phyloP scores from a whole-genome alignment of 2,888 invertebrate species.

The Gasteruption jaculator region DNA sequence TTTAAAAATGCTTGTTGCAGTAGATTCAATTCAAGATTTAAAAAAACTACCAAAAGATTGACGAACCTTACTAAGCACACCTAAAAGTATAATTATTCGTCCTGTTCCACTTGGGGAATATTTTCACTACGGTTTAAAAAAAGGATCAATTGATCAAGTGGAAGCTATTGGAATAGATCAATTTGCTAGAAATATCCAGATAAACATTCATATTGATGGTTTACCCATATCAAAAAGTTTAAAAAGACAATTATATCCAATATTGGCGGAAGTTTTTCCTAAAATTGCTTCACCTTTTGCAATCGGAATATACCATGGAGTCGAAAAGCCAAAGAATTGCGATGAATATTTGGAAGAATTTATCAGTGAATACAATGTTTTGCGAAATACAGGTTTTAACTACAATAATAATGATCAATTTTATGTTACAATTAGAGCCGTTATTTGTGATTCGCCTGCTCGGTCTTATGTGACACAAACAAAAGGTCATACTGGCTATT shows the following conservation, averaged over 20 bases:
- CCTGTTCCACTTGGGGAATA: too few species aligned
- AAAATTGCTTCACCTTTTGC: slow-evolving; percentile 15
- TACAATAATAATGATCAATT: background rate
- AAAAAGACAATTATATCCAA: slow-evolving; percentile 23
- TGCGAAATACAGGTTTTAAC: slow-evolving; percentile 9
- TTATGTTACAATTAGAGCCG: slow-evolving; percentile 15
- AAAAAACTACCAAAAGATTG: too few species aligned
- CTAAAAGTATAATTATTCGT: too few species aligned
- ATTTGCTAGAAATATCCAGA: background rate
- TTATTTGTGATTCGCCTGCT: slow-evolving; percentile 34
- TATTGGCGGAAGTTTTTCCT: slow-evolving; percentile 17
- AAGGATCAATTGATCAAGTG: too few species aligned
- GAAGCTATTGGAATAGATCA: too few species aligned
- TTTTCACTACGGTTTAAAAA: too few species aligned
- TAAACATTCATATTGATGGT: slow-evolving; percentile 24
- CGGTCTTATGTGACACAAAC: slow-evolving; percentile 26
- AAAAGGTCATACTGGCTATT: slow-evolving; percentile 29
- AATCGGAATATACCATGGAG: slow-evolving; percentile 18
- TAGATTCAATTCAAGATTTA: background rate
- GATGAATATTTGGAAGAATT: slow-evolving; percentile 19
- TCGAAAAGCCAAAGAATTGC: slow-evolving; percentile 15
- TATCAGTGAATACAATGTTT: slow-evolving; percentile 16
- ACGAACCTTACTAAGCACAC: too few species aligned
- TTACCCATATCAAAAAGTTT: slow-evolving; percentile 21
- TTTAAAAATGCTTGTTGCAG: background rate